A percentile compares a stretch with the other conserved stretches of the same genome.
phyloP scores from a whole-genome alignment of 2,113 vertebrate genomes.

The Toxostoma redivivum region DNA sequence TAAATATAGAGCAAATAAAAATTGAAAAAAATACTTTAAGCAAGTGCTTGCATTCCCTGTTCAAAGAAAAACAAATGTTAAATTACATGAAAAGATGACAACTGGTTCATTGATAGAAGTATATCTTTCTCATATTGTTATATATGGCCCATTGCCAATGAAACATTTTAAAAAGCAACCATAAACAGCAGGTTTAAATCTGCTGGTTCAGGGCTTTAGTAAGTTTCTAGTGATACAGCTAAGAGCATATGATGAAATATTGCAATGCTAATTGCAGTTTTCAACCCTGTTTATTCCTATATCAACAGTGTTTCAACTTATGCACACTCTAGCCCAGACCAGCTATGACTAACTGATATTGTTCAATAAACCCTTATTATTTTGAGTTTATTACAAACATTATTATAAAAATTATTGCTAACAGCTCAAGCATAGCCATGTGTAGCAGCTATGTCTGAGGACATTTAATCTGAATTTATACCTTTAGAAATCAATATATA shows the following conservation, averaged over 20 bases:
- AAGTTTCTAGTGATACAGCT: neutral
- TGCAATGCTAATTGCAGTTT: accelerated
- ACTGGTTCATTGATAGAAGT: neutral
- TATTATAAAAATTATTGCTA: neutral
- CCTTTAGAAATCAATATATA: neutral
- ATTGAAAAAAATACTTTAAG: neutral
- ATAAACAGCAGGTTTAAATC: neutral
- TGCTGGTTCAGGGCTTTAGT: neutral
- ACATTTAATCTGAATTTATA: neutral
- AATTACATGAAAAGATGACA: neutral
- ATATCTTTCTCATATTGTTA: neutral
- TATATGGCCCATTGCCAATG: neutral
- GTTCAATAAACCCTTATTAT: neutral
- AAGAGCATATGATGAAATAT: neutral
- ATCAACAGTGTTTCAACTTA: neutral
- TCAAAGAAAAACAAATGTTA: neutral
- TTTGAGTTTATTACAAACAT: neutral
- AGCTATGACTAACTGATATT: neutral
- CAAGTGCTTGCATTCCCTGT: neutral
- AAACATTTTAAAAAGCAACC: neutral
- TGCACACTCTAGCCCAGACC: neutral
- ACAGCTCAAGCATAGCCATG: neutral
- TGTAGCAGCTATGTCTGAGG: neutral
- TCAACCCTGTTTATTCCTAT: neutral
- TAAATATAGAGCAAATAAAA: neutral